Base-by-base conservation (phyloP, 1,140 invertebrate species). In the Drosophila nebulosa region DNA sequence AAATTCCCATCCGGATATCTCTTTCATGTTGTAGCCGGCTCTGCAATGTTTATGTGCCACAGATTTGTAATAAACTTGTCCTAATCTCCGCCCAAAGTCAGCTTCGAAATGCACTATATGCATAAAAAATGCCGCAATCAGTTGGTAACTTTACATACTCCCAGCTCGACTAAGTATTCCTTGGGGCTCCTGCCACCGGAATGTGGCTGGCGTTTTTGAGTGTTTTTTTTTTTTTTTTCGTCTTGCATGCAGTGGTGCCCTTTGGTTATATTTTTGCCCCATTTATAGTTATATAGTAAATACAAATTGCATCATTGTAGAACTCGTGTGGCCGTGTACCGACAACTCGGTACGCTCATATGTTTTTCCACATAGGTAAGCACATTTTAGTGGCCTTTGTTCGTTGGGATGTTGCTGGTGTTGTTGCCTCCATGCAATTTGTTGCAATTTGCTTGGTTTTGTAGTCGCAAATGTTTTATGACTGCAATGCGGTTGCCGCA, bases 381-480 rank as follows among this genome's bases (percentile, higher is more conserved):
- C 74, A 88, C 72, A 79, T 71, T 79, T 74, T 75, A 74, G 60
- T 57, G 65, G 59, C 57, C 52, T 64, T 56, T 69, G 64, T 73
- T 57, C 24, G 61, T 53, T 60, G 18, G 46, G 21, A n/a, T 18
- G 50, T 26, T 18, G 18, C 46, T 46, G 46, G 24, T 52, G 55
- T 24, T 66, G 30, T 59, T 46, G 58, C 55, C 30, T 71, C 69
- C 39, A 75, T 81, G 74, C 81, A 85, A 85, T 88, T 88, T 85
- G 83, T 69, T 81, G 81, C 73, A 76, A 76, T 75, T 64, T 64
- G 50, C 60, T 62, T 50, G 55, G 67, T 74, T 64, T 74, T 76
- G 80, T 78, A 69, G 81, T 60, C 58, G 63, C 62, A 71, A 78
- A 88, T 86, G 78, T 78, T 88, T 85, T 85, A 85, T 69, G 81